Evolutionary conservation across 1,140 invertebrate genomes (phyloP).

Genomic region (Ceratina japonica): DNA sequence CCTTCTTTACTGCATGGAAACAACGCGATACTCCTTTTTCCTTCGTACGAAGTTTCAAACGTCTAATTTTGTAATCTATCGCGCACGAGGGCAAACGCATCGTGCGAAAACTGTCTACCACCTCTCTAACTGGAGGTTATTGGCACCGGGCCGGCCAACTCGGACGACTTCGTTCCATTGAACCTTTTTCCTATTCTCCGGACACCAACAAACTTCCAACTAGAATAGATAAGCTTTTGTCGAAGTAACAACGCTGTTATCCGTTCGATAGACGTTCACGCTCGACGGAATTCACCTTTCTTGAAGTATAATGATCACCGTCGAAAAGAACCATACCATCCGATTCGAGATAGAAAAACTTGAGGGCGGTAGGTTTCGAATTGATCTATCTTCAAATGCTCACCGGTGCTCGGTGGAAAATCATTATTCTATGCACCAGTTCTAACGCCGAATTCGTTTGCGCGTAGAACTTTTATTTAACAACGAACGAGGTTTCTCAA

Average conservation of each 20-base stretch:
- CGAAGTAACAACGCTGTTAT: not conserved
- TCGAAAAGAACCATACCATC: not conserved
- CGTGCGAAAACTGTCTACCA: slow-evolving; percentile 51
- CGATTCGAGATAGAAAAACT: not conserved
- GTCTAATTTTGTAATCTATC: slow-evolving; percentile 75
- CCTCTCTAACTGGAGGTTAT: slow-evolving; percentile 66
- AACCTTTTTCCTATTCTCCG: slow-evolving; percentile 19
- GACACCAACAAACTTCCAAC: not conserved
- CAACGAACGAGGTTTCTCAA: not conserved
- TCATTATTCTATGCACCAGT: not conserved
- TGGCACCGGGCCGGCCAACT: slow-evolving; percentile 68
- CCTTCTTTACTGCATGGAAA: slow-evolving; percentile 40
- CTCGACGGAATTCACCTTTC: slow-evolving; percentile 4
- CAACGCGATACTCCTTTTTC: slow-evolving; percentile 25
- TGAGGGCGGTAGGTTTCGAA: not conserved
- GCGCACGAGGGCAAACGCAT: slow-evolving; percentile 72
- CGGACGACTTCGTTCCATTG: slow-evolving; percentile 67
- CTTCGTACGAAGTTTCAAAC: slow-evolving; percentile 62
- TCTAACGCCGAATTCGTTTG: not conserved
- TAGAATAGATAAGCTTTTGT: not conserved
- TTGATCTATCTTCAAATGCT: not conserved
- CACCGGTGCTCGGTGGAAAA: not conserved
- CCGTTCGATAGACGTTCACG: not conserved
- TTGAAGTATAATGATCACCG: not conserved
- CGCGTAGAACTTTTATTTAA: not conserved